Evolutionary conservation across 2,797 vertebrate species (phyloP).

Genomic region (Chelon auratus): DNA sequence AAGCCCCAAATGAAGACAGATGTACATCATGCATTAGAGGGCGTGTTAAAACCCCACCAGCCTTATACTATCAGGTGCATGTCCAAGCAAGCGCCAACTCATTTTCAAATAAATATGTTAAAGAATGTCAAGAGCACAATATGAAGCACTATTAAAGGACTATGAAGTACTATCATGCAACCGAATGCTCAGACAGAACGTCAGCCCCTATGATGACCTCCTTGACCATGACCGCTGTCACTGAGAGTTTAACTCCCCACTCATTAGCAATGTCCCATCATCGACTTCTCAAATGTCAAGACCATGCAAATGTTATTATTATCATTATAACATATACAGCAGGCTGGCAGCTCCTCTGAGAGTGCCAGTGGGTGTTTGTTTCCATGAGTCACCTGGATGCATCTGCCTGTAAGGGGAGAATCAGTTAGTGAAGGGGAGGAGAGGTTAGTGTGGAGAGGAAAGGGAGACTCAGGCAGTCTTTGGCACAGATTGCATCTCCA

Average conservation of each 20-base stretch:
- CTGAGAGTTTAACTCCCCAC: neutral
- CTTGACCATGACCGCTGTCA: neutral
- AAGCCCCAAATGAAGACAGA: neutral
- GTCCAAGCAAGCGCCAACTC: slow-evolving; percentile 1
- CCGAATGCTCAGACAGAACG: slow-evolving; percentile 18
- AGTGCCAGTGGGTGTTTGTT: slow-evolving; percentile 48
- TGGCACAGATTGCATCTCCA: slow-evolving; percentile 65
- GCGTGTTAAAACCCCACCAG: slow-evolving; percentile 22
- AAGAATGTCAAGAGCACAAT: slow-evolving; percentile 19
- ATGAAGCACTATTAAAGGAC: slow-evolving; percentile 20
- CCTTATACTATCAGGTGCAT: slow-evolving; percentile 6
- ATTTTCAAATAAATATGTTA: slow-evolving; percentile 10
- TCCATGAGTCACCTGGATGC: slow-evolving; percentile 68
- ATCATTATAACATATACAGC: slow-evolving; percentile 25
- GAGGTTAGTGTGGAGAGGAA: slow-evolving; percentile 73
- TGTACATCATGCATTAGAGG: slow-evolving; percentile 16
- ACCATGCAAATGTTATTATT: slow-evolving; percentile 9
- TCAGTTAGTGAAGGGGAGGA: slow-evolving; percentile 66
- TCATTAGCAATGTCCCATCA: neutral
- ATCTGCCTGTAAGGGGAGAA: slow-evolving; percentile 73
- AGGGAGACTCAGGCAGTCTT: slow-evolving; percentile 56
- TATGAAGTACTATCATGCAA: slow-evolving; percentile 36
- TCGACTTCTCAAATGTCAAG: slow-evolving; percentile 7
- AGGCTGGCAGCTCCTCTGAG: slow-evolving; percentile 36
- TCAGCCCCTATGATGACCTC: neutral